Evolutionary conservation across 2,113 vertebrate genomes (phyloP).

Genomic region (Jaculus jaculus): DNA sequence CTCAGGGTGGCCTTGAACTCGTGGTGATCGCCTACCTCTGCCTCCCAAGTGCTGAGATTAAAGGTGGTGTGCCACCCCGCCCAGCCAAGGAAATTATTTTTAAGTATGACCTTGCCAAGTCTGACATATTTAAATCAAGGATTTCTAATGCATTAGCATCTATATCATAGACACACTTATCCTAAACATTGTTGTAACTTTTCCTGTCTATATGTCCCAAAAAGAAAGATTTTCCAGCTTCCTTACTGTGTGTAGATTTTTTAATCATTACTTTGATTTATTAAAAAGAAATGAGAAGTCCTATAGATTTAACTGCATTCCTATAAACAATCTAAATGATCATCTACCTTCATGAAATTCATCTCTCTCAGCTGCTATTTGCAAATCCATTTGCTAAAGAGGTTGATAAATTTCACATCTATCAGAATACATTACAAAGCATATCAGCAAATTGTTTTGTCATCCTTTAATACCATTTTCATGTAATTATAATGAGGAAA

Average conservation of each 20-base stretch:
- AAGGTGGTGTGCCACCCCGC: too few species aligned
- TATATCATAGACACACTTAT: conserved; percentile 28
- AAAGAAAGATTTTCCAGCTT: conserved; percentile 59
- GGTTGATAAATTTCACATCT: conserved; percentile 64
- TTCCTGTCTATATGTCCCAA: conserved; percentile 25
- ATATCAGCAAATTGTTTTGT: conserved; percentile 38
- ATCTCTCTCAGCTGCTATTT: conserved; percentile 75
- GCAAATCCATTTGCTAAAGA: conserved; percentile 73
- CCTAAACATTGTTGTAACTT: conserved; percentile 47
- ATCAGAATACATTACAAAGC: conserved; percentile 44
- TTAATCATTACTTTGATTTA: conserved; percentile 72
- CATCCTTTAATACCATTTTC: conserved; percentile 34
- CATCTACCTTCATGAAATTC: conserved; percentile 74
- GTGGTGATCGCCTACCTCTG: too few species aligned
- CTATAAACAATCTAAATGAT: conserved; percentile 75
- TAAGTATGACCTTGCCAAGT: background rate
- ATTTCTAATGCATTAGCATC: conserved; percentile 48
- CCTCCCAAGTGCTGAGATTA: too few species aligned
- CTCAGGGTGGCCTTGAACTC: too few species aligned
- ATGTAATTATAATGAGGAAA: conserved; percentile 69
- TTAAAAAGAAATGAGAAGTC: conserved; percentile 68
- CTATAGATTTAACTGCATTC: conserved; percentile 75
- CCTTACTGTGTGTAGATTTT: conserved; percentile 50
- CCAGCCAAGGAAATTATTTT: conserved; percentile 90
- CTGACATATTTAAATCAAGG: conserved; percentile 55